Evolutionary conservation across 2,888 invertebrate species (phyloP).

Genomic region (Lamproptera curius): DNA sequence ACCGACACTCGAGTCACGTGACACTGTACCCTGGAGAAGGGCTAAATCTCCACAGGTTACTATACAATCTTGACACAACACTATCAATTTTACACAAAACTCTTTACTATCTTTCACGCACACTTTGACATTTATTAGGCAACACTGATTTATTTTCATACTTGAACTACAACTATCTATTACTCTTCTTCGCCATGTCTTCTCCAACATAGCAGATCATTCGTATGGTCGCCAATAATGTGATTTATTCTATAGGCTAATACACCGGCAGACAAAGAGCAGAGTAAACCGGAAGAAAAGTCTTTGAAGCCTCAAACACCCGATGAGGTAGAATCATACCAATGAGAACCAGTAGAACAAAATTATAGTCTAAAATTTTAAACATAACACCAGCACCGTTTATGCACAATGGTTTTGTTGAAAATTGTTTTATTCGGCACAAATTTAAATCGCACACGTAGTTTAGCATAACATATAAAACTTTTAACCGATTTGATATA

Average conservation of each 20-base stretch:
- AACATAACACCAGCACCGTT: constrained; percentile 38
- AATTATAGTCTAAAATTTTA: constrained; percentile 29
- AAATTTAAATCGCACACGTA: constrained; percentile 10
- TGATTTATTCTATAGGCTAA: constrained; percentile 68
- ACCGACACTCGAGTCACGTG: constrained; percentile 60
- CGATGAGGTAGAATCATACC: constrained; percentile 63
- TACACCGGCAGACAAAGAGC: constrained; percentile 50
- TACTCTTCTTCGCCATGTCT: background rate
- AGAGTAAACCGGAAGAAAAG: constrained; percentile 51
- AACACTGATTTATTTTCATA: constrained; percentile 1
- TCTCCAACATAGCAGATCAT: constrained; percentile 7
- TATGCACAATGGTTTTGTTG: constrained; percentile 12
- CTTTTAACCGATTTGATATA: background rate
- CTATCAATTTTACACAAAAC: constrained; percentile 11
- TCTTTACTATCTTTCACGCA: background rate
- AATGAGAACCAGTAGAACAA: constrained; percentile 32
- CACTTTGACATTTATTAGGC: too few species aligned
- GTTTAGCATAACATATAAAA: constrained; percentile 15
- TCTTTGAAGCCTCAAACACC: constrained; percentile 54
- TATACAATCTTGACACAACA: too few species aligned
- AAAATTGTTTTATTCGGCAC: constrained; percentile 6
- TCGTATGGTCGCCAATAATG: constrained; percentile 63
- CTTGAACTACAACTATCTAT: background rate
- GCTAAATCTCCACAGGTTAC: constrained; percentile 64
- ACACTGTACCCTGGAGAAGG: constrained; percentile 58